phyloP scores from a whole-genome alignment of 1,140 invertebrate species.

The Lithobius niger region DNA sequence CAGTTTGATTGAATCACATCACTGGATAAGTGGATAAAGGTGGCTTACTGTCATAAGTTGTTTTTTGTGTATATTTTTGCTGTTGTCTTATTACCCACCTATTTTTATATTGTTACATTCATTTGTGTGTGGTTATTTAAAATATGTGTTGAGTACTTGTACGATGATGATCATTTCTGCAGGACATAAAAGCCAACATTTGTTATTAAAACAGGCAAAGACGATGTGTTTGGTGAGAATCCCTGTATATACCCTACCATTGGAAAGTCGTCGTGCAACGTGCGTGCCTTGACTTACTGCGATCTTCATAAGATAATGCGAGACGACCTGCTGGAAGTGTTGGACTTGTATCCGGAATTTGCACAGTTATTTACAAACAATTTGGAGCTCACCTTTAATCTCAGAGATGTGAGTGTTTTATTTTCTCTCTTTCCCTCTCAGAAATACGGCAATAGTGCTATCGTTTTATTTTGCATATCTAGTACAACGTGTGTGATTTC shows the following conservation, averaged over 20 bases:
- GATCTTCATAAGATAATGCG: constrained; percentile 95
- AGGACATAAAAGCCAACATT: no score
- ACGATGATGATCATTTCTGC: no score
- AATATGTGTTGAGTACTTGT: no score
- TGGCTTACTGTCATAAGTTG: no score
- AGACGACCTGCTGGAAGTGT: constrained; percentile 90
- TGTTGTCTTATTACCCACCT: no score
- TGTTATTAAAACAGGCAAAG: constrained; percentile 61
- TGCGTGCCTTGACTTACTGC: constrained; percentile 97
- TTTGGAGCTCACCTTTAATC: constrained; percentile 90
- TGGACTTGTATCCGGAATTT: constrained; percentile 97
- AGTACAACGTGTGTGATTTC: neutral
- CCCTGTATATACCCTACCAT: constrained; percentile 82
- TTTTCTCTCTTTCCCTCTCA: no score
- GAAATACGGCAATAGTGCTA: neutral
- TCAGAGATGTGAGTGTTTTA: constrained; percentile 67
- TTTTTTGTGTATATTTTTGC: no score
- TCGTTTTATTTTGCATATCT: neutral
- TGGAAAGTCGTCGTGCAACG: constrained; percentile 92
- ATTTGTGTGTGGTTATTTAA: no score
- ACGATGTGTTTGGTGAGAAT: constrained; percentile 97
- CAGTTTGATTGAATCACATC: no score
- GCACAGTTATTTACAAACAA: constrained; percentile 81
- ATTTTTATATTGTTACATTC: no score
- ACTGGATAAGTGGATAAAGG: no score